Conservation (phyloP, 2,888 invertebrate genomes). For the Nymphalis urticae region DNA sequence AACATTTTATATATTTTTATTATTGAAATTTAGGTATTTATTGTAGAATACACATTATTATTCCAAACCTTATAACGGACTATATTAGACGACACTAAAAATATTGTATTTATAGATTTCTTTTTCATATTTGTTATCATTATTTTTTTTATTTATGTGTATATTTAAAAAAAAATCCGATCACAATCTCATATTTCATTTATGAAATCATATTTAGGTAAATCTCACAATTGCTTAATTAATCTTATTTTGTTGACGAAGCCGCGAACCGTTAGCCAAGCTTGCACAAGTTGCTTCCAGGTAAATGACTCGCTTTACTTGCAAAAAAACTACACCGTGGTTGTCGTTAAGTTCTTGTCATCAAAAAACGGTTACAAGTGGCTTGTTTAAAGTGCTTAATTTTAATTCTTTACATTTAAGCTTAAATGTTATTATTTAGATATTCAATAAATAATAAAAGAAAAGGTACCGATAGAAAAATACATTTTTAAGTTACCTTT, state of each 20-base stretch:
- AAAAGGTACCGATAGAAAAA: no score
- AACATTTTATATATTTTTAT: background rate
- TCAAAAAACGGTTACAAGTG: background rate
- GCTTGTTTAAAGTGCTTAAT: background rate
- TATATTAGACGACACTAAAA: background rate
- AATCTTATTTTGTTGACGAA: constrained; percentile 18
- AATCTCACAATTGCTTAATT: constrained; percentile 11
- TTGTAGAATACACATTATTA: no score
- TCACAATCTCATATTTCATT: background rate
- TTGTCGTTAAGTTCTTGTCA: constrained; percentile 10
- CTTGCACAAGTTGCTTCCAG: constrained; percentile 49
- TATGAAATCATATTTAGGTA: background rate
- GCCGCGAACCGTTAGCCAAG: constrained; percentile 50
- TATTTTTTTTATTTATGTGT: background rate
- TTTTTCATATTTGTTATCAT: background rate
- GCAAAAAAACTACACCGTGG: constrained; percentile 35
- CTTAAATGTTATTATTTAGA: background rate
- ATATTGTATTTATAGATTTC: background rate
- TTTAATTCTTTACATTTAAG: background rate
- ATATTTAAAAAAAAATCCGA: no score
- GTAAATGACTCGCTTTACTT: constrained; percentile 43
- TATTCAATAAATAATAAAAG: no score
- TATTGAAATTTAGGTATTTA: no score
- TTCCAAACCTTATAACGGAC: background rate
- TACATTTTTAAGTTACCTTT: no score